Conservation (phyloP, 2,113 vertebrate genomes). For the Myrmecobius fasciatus region DNA sequence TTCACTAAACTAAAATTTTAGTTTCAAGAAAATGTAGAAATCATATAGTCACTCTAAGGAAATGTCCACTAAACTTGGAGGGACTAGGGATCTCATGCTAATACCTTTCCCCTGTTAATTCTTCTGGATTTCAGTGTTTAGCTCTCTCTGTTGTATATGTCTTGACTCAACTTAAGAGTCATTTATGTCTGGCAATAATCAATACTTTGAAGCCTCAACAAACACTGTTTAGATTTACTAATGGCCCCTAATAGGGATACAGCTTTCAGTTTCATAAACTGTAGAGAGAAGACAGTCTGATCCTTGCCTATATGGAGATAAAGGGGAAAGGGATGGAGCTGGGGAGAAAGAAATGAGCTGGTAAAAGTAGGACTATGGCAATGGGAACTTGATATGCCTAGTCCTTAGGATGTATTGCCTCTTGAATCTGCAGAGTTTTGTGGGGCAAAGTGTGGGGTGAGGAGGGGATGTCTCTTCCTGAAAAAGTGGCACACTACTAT, state of each 20-base stretch:
- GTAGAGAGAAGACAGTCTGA: neutral
- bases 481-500: no score
- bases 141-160: neutral
- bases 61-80: neutral
- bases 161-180: neutral
- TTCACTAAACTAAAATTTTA: constrained; percentile 24
- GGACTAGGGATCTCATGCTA: neutral
- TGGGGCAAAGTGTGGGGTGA: neutral
- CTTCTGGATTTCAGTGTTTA: neutral
- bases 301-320: neutral
- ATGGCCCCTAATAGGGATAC: neutral
- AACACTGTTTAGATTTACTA: neutral
- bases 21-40: constrained; percentile 28
- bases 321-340: neutral
- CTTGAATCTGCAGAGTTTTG: neutral
- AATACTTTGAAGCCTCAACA: neutral
- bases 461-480: neutral
- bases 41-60: neutral
- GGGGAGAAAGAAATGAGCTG: neutral
- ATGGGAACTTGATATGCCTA: neutral
- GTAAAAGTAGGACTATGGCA: neutral
- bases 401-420: neutral
- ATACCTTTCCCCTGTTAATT: neutral
- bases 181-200: neutral
- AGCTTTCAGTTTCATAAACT: neutral